Percentiles rank a stretch among this genome's conserved stretches.
phyloP scores from a whole-genome alignment of 2,888 invertebrate species.

The Girardia tigrina region DNA sequence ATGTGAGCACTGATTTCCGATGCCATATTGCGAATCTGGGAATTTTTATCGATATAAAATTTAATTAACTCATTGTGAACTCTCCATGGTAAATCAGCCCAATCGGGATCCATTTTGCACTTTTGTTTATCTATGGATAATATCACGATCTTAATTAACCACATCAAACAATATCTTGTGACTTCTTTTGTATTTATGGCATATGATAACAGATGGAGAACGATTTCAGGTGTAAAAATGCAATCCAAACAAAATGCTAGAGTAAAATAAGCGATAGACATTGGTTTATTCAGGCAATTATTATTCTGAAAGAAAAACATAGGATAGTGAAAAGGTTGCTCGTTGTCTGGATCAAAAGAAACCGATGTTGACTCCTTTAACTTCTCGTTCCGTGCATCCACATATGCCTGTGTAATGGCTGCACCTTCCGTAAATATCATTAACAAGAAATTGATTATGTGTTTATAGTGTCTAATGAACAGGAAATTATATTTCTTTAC shows the following conservation, averaged over 20 bases:
- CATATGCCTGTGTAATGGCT: neutral
- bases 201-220: neutral
- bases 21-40: constrained; percentile 1
- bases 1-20: neutral
- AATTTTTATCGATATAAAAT: neutral
- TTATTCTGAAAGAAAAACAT: neutral
- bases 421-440: neutral
- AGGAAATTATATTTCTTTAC: neutral
- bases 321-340: neutral
- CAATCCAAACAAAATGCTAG: neutral
- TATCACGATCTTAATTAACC: neutral
- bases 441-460: neutral
- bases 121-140: neutral
- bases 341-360: neutral
- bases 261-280: constrained; percentile 9
- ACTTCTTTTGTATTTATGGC: neutral
- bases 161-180: neutral
- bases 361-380: neutral
- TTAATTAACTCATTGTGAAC: neutral
- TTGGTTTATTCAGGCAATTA: neutral
- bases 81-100: neutral
- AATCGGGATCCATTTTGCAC: constrained; percentile 2
- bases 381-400: neutral
- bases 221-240: neutral
- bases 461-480: neutral